These are phyloP conservation scores for Monoplex corrugatus DNA, from an alignment of 2,888 invertebrate species.

Conservation along the genomic window DNA sequence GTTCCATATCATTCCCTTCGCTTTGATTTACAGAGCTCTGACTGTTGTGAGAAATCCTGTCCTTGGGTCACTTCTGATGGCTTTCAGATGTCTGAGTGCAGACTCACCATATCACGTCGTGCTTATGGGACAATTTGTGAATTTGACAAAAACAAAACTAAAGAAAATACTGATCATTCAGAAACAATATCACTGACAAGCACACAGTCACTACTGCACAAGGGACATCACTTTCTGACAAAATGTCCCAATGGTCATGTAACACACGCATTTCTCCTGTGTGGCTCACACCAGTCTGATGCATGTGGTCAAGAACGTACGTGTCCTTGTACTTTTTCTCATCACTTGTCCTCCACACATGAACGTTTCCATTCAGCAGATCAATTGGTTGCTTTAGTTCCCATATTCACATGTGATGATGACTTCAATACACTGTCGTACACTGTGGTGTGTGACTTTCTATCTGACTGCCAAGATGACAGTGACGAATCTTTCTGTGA, in stretches of 20 bases:
- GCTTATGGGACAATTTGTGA: background rate
- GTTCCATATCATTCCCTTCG: too few species aligned
- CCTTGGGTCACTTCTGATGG: too few species aligned
- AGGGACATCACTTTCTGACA: background rate
- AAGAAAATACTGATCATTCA: background rate
- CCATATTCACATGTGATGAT: background rate
- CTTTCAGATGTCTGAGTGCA: too few species aligned
- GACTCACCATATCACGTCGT: too few species aligned
- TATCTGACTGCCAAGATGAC: background rate
- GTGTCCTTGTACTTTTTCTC: background rate
- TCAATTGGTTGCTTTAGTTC: background rate
- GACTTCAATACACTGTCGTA: background rate
- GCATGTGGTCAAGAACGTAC: background rate
- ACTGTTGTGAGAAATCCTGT: too few species aligned
- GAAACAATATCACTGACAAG: background rate
- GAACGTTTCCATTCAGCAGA: background rate
- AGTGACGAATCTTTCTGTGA: background rate
- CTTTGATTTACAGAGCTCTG: too few species aligned
- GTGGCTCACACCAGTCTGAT: background rate
- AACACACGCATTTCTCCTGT: background rate
- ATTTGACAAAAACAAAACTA: background rate
- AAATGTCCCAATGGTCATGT: background rate
- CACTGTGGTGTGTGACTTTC: background rate
- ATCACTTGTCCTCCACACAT: background rate
- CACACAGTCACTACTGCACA: background rate